Percentiles rank a stretch among this genome's conserved stretches.
phyloP scores from a whole-genome alignment of 1,140 invertebrate species.

The Drosophila kohkoa region DNA sequence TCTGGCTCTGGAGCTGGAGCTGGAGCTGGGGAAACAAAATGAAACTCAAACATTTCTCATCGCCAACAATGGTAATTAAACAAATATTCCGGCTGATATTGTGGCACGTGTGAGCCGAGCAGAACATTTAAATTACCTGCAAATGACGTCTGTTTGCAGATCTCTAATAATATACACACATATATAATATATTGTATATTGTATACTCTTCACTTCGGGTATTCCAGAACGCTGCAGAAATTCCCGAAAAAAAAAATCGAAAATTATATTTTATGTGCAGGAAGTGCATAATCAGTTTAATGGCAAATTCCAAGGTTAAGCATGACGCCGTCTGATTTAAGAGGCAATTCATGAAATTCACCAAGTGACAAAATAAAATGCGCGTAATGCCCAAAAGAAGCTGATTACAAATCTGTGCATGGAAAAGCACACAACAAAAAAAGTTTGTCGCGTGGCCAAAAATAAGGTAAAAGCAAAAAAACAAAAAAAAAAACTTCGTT shows the following conservation, averaged over 20 bases:
- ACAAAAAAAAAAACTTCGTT: conserved; percentile 6
- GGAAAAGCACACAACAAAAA: neutral
- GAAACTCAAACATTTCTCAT: conserved; percentile 10
- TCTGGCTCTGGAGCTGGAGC: too few relatives aligned
- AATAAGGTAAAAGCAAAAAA: neutral
- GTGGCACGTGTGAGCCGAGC: conserved; percentile 9
- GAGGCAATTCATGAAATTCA: neutral
- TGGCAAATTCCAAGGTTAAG: neutral
- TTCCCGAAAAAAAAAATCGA: neutral
- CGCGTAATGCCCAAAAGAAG: neutral
- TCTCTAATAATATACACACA: too few relatives aligned
- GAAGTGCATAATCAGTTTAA: neutral
- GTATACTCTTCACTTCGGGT: too few relatives aligned
- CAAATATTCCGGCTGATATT: conserved; percentile 1
- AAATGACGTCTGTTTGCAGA: neutral
- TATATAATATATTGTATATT: too few relatives aligned
- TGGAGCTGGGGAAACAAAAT: neutral
- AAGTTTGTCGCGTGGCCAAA: conserved; percentile 10
- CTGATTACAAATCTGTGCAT: conserved; percentile 7
- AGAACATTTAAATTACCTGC: neutral
- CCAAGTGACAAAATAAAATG: too few relatives aligned
- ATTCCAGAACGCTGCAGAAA: neutral
- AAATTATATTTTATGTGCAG: neutral
- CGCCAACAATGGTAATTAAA: conserved; percentile 3
- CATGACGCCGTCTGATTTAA: neutral